phyloP scores from a whole-genome alignment of 1,140 invertebrate species.

The Linepithema humile region DNA sequence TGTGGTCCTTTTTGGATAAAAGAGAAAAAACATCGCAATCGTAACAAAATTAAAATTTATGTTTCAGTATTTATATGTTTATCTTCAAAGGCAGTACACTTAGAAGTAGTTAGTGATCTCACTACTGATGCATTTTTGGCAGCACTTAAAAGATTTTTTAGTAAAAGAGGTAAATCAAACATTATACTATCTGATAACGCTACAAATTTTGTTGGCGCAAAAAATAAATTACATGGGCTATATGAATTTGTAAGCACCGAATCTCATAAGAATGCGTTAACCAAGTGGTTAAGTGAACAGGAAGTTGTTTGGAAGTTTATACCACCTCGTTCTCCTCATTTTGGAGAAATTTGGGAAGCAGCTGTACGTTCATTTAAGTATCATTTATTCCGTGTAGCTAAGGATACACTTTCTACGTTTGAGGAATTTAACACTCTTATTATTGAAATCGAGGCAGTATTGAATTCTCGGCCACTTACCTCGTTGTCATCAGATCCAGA shows the following conservation, averaged over 20 bases:
- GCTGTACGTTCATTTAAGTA: background rate
- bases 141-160: background rate
- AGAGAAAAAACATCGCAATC: too few species aligned
- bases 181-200: background rate
- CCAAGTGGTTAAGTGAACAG: background rate
- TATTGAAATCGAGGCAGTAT: background rate
- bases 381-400: background rate
- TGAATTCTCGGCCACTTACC: too few species aligned
- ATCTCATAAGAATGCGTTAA: background rate
- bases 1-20: too few species aligned
- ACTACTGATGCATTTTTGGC: too few species aligned
- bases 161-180: background rate
- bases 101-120: conserved; percentile 2
- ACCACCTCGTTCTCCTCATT: background rate
- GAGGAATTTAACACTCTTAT: background rate
- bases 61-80: conserved; percentile 1
- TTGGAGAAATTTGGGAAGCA: background rate
- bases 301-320: background rate
- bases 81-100: background rate
- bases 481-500: background rate
- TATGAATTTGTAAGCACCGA: background rate
- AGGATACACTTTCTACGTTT: background rate
- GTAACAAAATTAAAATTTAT: conserved; percentile 9
- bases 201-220: background rate
- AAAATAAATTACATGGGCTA: background rate